Conservation (phyloP, 1,140 invertebrate species). For the Leptopilina clavipes region DNA sequence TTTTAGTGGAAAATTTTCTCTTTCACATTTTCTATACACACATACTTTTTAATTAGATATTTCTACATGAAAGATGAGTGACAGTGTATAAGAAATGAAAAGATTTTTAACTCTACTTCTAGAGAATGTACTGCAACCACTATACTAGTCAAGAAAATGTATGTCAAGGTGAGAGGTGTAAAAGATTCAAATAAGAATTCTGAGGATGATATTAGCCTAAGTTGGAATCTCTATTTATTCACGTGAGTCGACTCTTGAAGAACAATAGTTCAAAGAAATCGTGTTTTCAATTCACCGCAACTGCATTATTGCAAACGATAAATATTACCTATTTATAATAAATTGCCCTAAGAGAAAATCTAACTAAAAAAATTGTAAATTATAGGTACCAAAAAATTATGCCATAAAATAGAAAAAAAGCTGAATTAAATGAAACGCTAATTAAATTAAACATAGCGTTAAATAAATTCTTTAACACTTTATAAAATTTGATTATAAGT, state of each 20-base stretch:
- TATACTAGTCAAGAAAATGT: slow-evolving; percentile 41
- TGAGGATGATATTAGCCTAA: background rate
- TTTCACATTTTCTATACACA: background rate
- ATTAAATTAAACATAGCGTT: too few species aligned
- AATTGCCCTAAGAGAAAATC: background rate
- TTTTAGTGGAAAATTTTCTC: background rate
- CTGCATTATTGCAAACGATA: too few species aligned
- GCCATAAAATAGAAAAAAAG: too few species aligned
- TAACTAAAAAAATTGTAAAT: too few species aligned
- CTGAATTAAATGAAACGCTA: too few species aligned
- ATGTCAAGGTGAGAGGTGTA: slow-evolving; percentile 65
- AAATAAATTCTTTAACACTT: too few species aligned
- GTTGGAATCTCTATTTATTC: slow-evolving; percentile 14
- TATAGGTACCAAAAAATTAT: too few species aligned
- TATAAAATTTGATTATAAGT: too few species aligned
- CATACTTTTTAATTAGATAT: background rate
- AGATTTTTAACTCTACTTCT: background rate
- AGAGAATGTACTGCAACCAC: slow-evolving; percentile 40
- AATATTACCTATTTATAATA: background rate
- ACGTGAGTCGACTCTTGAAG: background rate
- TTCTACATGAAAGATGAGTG: background rate
- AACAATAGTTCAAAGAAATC: too few species aligned
- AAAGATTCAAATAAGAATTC: slow-evolving; percentile 42
- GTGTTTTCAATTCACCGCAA: too few species aligned
- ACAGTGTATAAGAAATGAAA: background rate